Evolutionary conservation across 2,888 invertebrate species (phyloP).

Genomic region (Onthophagus sagittarius): DNA sequence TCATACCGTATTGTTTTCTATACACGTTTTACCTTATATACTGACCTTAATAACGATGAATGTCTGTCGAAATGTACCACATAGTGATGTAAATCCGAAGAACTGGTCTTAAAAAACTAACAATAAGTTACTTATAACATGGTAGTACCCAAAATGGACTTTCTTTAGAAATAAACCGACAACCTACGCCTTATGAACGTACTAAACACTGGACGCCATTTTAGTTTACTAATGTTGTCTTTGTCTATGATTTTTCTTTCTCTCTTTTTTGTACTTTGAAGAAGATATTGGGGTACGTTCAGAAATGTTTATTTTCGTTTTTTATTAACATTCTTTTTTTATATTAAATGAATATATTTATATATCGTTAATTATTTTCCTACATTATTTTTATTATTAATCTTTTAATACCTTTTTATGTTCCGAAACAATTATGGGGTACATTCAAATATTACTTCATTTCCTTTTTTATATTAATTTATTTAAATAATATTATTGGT

Average conservation of each 20-base stretch:
- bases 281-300: not conserved
- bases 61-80: not conserved
- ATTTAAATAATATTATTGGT: no score
- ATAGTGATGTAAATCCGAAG: not conserved
- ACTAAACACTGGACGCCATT: not conserved
- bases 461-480: no score
- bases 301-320: not conserved
- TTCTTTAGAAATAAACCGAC: not conserved
- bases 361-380: no score
- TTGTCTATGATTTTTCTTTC: not conserved
- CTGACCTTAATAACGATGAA: not conserved
- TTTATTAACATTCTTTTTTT: no score
- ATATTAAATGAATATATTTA: no score
- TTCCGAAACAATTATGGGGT: no score
- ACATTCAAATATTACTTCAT: no score
- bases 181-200: not conserved
- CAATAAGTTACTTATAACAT: not conserved
- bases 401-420: no score
- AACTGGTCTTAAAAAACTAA: not conserved
- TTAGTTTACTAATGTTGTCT: not conserved
- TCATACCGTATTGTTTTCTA: not conserved
- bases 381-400: no score
- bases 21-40: not conserved
- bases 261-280: not conserved
- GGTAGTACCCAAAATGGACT: not conserved